phyloP scores from a whole-genome alignment of 2,888 invertebrate species.

The Hedya salicella region DNA sequence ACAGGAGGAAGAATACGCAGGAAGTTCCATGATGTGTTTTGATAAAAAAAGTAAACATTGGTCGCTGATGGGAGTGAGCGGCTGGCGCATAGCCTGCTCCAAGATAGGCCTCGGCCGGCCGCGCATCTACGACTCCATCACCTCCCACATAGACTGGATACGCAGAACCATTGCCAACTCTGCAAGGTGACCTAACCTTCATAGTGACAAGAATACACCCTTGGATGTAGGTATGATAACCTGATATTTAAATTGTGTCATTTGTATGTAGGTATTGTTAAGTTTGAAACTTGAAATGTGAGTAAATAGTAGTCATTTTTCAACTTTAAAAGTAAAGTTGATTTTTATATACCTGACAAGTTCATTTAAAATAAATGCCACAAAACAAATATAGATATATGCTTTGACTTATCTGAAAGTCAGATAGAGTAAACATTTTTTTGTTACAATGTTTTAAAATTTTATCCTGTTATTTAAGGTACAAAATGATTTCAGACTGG shows the following conservation, averaged over 20 bases:
- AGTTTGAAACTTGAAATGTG: conserved; percentile 36
- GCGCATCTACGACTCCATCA: conserved; percentile 92
- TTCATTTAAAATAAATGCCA: not conserved
- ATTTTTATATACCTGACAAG: not conserved
- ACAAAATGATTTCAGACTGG: conserved; percentile 25
- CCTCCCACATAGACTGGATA: conserved; percentile 94
- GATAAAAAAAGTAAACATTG: conserved; percentile 89
- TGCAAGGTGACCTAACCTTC: conserved; percentile 71
- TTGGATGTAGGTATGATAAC: conserved; percentile 13
- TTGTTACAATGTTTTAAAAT: conserved; percentile 27
- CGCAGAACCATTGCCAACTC: conserved; percentile 88
- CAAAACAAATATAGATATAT: not conserved
- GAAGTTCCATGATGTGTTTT: conserved; percentile 93
- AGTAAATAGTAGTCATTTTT: conserved; percentile 58
- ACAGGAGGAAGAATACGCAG: conserved; percentile 95
- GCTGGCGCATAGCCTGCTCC: conserved; percentile 94
- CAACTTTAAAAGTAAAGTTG: not conserved
- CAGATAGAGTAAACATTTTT: conserved; percentile 28
- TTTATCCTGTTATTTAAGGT: conserved; percentile 38
- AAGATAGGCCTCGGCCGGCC: conserved; percentile 91
- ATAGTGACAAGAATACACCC: not conserved
- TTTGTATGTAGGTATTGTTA: conserved; percentile 43
- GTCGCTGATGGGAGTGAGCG: conserved; percentile 92
- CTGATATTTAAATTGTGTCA: conserved; percentile 40
- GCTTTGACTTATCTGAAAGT: conserved; percentile 45